Evolutionary conservation across 2,797 vertebrate species (phyloP).

Genomic region (Smutsia gigantea): DNA sequence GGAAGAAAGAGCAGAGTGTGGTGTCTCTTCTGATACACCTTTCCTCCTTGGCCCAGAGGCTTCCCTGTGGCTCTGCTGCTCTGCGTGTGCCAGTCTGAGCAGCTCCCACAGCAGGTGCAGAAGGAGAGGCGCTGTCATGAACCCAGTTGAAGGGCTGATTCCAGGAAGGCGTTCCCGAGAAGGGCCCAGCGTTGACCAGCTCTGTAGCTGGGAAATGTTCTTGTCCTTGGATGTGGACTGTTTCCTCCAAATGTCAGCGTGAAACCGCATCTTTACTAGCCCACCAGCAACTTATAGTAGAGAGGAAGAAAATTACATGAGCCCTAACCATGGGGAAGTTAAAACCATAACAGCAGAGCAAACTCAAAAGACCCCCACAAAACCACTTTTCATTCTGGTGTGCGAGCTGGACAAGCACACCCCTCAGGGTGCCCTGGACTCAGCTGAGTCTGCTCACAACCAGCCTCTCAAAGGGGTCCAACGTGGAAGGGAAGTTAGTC

Average conservation of each 20-base stretch:
- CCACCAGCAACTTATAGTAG: constrained; percentile 41
- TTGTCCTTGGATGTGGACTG: constrained; percentile 71
- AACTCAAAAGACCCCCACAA: constrained; percentile 60
- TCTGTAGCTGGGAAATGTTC: constrained; percentile 74
- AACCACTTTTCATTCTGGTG: constrained; percentile 52
- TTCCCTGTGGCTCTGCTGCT: constrained; percentile 61
- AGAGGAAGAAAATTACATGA: constrained; percentile 63
- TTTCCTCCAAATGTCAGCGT: constrained; percentile 74
- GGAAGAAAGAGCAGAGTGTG: neutral
- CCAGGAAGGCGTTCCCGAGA: constrained; percentile 75
- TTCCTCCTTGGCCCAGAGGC: neutral
- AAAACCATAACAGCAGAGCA: constrained; percentile 67
- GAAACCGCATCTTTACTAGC: constrained; percentile 71
- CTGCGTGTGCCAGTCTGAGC: constrained; percentile 53
- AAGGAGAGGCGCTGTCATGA: constrained; percentile 61
- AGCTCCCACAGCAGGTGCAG: constrained; percentile 50
- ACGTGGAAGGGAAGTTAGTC: neutral
- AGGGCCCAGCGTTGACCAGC: constrained; percentile 50
- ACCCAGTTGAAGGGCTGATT: constrained; percentile 60
- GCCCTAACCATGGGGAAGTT: constrained; percentile 56
- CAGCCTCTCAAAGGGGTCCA: neutral
- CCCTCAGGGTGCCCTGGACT: neutral
- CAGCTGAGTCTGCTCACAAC: constrained; percentile 55
- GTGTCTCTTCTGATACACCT: neutral
- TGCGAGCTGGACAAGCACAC: constrained; percentile 9